phyloP scores from a whole-genome alignment of 2,888 invertebrate species.

The Lapara coniferarum region DNA sequence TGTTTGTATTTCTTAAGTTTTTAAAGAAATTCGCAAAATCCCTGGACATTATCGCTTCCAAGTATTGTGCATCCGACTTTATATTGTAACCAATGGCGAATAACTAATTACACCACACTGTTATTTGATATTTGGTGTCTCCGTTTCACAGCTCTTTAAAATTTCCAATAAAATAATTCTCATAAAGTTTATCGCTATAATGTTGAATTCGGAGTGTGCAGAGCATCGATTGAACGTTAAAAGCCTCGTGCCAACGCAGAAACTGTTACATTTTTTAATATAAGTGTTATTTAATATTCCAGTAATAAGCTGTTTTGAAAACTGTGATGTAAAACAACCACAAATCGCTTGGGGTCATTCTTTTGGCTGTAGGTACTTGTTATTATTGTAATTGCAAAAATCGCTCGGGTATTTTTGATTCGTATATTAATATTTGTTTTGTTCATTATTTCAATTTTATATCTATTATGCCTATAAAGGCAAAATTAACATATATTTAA shows the following conservation, averaged over 20 bases:
- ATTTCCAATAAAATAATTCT: constrained; percentile 49
- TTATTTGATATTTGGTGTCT: constrained; percentile 43
- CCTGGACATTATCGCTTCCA: constrained; percentile 2
- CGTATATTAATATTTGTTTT: too few species aligned
- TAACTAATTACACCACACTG: constrained; percentile 45
- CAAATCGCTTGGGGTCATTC: not conserved
- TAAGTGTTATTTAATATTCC: constrained; percentile 13
- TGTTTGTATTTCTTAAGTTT: not conserved
- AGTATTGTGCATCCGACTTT: not conserved
- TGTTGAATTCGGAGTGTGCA: constrained; percentile 40
- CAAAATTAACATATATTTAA: too few species aligned
- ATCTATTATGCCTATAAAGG: not conserved
- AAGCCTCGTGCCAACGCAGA: constrained; percentile 31
- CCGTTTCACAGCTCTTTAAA: constrained; percentile 43
- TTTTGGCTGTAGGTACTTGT: too few species aligned
- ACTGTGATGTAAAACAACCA: constrained; percentile 30
- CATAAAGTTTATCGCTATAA: constrained; percentile 61
- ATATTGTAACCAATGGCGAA: constrained; percentile 2
- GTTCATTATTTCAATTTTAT: too few species aligned
- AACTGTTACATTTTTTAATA: constrained; percentile 3
- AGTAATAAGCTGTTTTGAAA: constrained; percentile 24
- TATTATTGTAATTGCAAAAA: not conserved
- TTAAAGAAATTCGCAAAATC: not conserved
- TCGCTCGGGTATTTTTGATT: not conserved
- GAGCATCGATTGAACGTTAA: constrained; percentile 33